Percentiles rank a stretch among this genome's conserved stretches.
Evolutionary conservation across 2,797 vertebrate species (phyloP).

Genomic region (Rhinophrynus dorsalis): DNA sequence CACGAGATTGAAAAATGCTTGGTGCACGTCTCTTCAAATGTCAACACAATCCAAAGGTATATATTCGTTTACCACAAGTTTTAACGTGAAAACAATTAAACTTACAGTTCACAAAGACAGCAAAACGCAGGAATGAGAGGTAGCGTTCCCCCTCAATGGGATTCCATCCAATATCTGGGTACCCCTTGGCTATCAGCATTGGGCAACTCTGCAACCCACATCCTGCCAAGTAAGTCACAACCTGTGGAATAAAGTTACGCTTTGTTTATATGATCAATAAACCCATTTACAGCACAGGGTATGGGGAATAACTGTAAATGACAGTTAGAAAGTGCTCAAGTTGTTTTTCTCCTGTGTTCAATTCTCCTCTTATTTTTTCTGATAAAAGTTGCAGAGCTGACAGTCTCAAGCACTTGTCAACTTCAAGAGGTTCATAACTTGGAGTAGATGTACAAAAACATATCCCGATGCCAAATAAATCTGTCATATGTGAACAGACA

Average conservation of each 20-base stretch:
- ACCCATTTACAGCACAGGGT: background rate
- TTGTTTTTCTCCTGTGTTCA: background rate
- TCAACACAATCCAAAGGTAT: no score
- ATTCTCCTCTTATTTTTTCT: background rate
- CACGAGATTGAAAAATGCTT: no score
- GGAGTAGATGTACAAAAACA: background rate
- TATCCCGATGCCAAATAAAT: conserved; percentile 4
- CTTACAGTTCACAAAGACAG: conserved; percentile 96
- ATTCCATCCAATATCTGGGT: conserved; percentile 97
- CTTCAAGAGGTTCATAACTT: background rate
- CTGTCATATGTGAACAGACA: background rate
- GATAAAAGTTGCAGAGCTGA: background rate
- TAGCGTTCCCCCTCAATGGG: conserved; percentile 98
- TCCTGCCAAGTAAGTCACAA: conserved; percentile 94
- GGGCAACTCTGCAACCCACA: conserved; percentile 96
- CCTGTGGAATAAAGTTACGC: conserved; percentile 65
- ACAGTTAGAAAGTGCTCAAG: background rate
- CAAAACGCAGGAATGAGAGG: conserved; percentile 93
- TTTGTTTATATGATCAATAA: background rate
- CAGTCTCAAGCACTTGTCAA: background rate
- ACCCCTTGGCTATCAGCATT: conserved; percentile 90
- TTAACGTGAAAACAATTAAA: conserved; percentile 18
- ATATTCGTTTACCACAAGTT: no score
- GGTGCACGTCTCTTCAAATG: no score
- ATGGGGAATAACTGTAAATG: background rate